Percentiles rank a stretch among this genome's conserved stretches.
These are phyloP conservation scores for Drosophila anomalata DNA, from an alignment of 2,888 invertebrate genomes.

Conservation along the genomic window DNA sequence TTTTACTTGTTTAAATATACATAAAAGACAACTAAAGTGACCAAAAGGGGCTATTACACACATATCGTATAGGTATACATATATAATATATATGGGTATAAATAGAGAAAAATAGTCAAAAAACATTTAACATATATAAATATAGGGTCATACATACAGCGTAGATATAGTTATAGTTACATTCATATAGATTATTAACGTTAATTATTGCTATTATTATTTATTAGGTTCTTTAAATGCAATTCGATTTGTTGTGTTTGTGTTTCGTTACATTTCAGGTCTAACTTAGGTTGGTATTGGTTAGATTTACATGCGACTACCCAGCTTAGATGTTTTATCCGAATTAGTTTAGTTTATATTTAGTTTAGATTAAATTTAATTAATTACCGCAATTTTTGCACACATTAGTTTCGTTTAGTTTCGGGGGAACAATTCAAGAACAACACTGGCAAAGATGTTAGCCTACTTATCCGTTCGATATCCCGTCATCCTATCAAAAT, in stretches of 20 bases:
- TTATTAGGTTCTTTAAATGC: slow-evolving; percentile 72
- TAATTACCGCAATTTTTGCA: slow-evolving; percentile 65
- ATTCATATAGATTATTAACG: slow-evolving; percentile 68
- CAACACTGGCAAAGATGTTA: slow-evolving; percentile 75
- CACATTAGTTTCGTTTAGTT: slow-evolving; percentile 59
- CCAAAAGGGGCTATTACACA: slow-evolving; percentile 48
- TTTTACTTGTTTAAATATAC: slow-evolving; percentile 35
- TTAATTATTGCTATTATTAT: slow-evolving; percentile 57
- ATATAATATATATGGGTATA: slow-evolving; percentile 59
- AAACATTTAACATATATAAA: slow-evolving; percentile 76
- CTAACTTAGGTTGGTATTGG: slow-evolving; percentile 69
- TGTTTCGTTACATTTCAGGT: slow-evolving; percentile 59
- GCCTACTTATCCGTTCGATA: slow-evolving; percentile 49
- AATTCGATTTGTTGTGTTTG: slow-evolving; percentile 59
- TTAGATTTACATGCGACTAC: slow-evolving; percentile 84
- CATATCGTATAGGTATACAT: slow-evolving; percentile 47
- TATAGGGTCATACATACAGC: slow-evolving; percentile 71
- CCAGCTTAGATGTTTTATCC: slow-evolving; percentile 84
- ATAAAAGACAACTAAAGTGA: slow-evolving; percentile 50
- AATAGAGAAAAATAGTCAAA: slow-evolving; percentile 75
- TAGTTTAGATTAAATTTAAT: slow-evolving; percentile 53
- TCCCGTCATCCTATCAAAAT: slow-evolving; percentile 44
- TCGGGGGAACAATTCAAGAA: slow-evolving; percentile 63
- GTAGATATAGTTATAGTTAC: slow-evolving; percentile 48
- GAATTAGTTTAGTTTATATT: slow-evolving; percentile 63